A percentile compares a stretch with the other conserved stretches of the same genome.
Evolutionary conservation across 2,113 vertebrate species (phyloP).

Genomic region (Ophthalmolycus amberensis): DNA sequence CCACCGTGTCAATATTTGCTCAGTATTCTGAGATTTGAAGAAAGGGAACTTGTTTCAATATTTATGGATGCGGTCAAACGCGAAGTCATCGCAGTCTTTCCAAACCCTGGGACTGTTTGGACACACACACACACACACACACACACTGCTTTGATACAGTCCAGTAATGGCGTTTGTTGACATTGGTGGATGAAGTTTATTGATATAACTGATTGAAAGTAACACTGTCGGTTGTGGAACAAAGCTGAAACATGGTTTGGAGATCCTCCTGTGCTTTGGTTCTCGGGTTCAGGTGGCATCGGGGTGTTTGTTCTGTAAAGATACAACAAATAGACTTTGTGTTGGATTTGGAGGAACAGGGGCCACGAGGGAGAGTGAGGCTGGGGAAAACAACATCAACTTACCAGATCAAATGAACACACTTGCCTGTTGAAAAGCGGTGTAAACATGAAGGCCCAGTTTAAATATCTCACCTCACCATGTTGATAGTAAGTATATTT

Average conservation of each 20-base stretch:
- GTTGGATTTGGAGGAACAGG: slow-evolving; percentile 32
- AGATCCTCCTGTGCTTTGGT: slow-evolving; percentile 25
- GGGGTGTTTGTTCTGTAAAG: slow-evolving; percentile 52
- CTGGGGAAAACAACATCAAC: slow-evolving; percentile 22
- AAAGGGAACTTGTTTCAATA: slow-evolving; percentile 85
- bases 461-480: slow-evolving; percentile 46
- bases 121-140: background rate
- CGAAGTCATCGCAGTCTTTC: slow-evolving; percentile 74
- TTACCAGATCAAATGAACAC: slow-evolving; percentile 30
- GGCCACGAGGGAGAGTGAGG: background rate
- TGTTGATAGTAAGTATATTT: slow-evolving; percentile 46
- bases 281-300: slow-evolving; percentile 33
- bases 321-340: slow-evolving; percentile 46
- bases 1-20: slow-evolving; percentile 78
- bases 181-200: slow-evolving; percentile 33
- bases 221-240: slow-evolving; percentile 41
- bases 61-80: slow-evolving; percentile 83
- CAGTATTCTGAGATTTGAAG: slow-evolving; percentile 80
- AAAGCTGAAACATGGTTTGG: slow-evolving; percentile 45
- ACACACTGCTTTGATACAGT: slow-evolving; percentile 30
- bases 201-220: slow-evolving; percentile 50
- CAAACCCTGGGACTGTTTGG: slow-evolving; percentile 44
- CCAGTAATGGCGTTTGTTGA: slow-evolving; percentile 54
- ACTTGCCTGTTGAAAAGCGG: slow-evolving; percentile 15
- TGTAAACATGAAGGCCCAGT: slow-evolving; percentile 14